Evolutionary conservation across 2,113 vertebrate species (phyloP), one percentile per base, ranked within the genome.

Genomic region (Elachura formosa): DNA sequence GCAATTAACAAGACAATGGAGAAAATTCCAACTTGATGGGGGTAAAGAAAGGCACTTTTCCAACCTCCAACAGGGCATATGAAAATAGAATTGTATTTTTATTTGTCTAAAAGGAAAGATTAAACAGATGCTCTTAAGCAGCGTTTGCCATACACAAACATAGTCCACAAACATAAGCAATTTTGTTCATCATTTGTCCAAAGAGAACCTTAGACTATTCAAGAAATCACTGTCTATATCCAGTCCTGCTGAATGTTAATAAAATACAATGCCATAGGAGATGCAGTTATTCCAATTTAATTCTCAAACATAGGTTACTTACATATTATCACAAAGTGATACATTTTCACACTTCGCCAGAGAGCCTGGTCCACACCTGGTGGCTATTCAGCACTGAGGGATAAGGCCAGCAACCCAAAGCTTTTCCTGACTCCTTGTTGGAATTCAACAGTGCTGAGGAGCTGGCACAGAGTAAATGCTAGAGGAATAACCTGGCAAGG

Each of bases 301-400:
- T 28, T 26, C 9, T 67, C 29, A 79, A 72, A 79, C 14, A 9
- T 26, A 17, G 5, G 6, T 45, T 54, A 59, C 36, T 51, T 72
- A n/a, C 6, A 14, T 18, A 43, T 22, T 36, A 48, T 43, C 40
- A 83, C 21, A 68, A 79, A 68, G 4, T 28, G 46, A 34, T 63
- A 14, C 3, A 3, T 69, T 83, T 64, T 68, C 40, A 22, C 31
- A 34, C 21, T 63, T 72, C 76, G 6, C 5, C 31, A 64, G 31
- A 21, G 3, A 80, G 0, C 5, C 16, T 9, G 8, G 21, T 68
- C 9, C 12, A 48, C 16, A 61, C 1, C 17, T 48, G 14, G 9
- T 18, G 26, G 31, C 33, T 45, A n/a, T 16, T 83, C 43, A 61
- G 58, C 61, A 67, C 12, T 67, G 25, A 82, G 26, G 9, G 22